phyloP scores from a whole-genome alignment of 64 coral and sea anemone genomes.

The Stylophora pistillata region DNA sequence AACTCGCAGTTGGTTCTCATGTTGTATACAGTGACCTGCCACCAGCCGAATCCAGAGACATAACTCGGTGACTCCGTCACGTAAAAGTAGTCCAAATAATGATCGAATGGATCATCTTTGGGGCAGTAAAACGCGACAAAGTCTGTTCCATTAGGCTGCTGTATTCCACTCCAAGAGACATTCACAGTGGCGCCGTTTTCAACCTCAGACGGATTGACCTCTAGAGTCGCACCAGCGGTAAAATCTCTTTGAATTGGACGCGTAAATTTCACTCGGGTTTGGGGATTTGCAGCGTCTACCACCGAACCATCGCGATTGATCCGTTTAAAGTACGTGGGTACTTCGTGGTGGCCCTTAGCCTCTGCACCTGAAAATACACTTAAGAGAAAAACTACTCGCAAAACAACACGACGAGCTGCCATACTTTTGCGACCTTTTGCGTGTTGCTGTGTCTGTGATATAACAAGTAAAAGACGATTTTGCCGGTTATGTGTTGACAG shows the following conservation, averaged over 20 bases:
- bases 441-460: too few relatives aligned
- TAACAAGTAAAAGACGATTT: too few relatives aligned
- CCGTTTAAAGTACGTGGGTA: conserved; percentile 75
- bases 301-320: conserved; percentile 18
- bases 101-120: not conserved
- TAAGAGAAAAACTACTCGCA: too few relatives aligned
- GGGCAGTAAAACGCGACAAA: conserved; percentile 58
- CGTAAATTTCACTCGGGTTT: not conserved
- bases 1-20: conserved; percentile 75
- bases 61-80: conserved; percentile 5
- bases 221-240: not conserved
- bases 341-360: conserved; percentile 25
- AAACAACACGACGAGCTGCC: too few relatives aligned
- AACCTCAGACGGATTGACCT: conserved; percentile 29
- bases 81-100: conserved; percentile 49
- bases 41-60: conserved; percentile 35
- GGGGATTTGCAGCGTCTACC: not conserved
- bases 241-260: conserved; percentile 12
- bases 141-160: not conserved
- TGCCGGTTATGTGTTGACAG: too few relatives aligned
- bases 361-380: not conserved
- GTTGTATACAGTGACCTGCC: conserved; percentile 64
- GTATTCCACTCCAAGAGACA: conserved; percentile 41
- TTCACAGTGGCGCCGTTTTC: conserved; percentile 46
- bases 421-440: too few relatives aligned